These are phyloP conservation scores for Dallia pectoralis DNA, from an alignment of 2,797 vertebrate genomes.

Conservation along the genomic window DNA sequence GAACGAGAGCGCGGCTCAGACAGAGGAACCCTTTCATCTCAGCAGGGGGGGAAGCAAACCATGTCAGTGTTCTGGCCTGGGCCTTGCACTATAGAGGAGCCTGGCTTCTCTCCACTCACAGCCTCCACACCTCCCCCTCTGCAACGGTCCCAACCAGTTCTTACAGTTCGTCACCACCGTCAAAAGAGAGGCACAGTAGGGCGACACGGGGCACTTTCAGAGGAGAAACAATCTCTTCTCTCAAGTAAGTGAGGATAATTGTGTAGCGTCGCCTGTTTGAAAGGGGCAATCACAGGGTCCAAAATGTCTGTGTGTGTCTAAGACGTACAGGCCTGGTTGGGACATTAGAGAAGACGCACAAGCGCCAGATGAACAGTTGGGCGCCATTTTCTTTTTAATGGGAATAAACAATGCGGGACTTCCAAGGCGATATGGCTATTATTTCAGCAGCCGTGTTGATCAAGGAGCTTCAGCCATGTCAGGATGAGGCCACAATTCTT, in stretches of 20 bases:
- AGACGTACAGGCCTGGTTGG: not conserved
- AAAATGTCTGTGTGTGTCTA: not conserved
- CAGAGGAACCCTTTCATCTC: constrained; percentile 15
- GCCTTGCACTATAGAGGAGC: constrained; percentile 29
- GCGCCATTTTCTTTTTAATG: not conserved
- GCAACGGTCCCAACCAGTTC: constrained; percentile 2
- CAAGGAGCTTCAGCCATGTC: not conserved
- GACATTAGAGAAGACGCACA: not conserved
- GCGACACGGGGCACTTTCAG: not conserved
- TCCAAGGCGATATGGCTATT: not conserved
- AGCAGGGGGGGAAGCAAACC: constrained; percentile 28
- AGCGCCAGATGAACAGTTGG: not conserved
- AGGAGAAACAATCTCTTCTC: not conserved
- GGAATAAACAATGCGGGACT: not conserved
- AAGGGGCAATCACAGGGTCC: not conserved
- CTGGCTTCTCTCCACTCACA: constrained; percentile 15
- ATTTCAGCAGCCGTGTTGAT: not conserved
- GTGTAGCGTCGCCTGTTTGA: not conserved
- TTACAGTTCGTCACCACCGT: not conserved
- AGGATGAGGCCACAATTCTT: not conserved
- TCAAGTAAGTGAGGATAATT: not conserved
- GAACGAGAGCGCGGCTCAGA: constrained; percentile 26
- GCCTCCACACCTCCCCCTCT: not conserved
- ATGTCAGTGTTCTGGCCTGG: constrained; percentile 33
- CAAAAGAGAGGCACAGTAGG: not conserved